Percentiles rank a stretch among this genome's conserved stretches.
Conservation (phyloP, 2,888 invertebrate species). For the Psylliodes chrysocephalus region DNA sequence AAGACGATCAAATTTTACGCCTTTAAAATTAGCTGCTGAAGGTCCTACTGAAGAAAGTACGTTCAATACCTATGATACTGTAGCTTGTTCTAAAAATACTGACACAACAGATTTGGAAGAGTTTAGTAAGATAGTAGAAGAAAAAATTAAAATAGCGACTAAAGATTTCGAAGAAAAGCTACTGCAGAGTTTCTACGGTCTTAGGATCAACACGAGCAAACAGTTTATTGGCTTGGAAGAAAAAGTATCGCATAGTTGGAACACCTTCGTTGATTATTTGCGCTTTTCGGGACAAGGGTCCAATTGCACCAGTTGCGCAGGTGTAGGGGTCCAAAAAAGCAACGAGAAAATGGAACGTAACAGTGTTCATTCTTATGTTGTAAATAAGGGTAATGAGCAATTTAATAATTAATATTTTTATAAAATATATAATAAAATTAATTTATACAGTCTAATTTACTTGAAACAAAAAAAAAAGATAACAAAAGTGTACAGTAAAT, state of each 20-base stretch:
- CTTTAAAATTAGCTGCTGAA: conserved; percentile 1
- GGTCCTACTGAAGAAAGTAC: conserved; percentile 8
- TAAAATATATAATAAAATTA: background rate
- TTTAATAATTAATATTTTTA: background rate
- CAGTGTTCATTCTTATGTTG: background rate
- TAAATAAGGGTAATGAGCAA: background rate
- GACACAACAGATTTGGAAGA: conserved; percentile 39
- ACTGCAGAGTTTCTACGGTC: conserved; percentile 45
- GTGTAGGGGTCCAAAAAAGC: background rate
- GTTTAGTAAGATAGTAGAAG: conserved; percentile 40
- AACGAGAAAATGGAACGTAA: background rate
- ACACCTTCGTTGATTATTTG: conserved; percentile 48
- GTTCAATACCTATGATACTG: background rate
- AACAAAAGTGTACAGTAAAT: too few relatives aligned
- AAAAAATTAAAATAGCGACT: conserved; percentile 34
- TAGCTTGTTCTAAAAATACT: background rate
- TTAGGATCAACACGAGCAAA: conserved; percentile 49
- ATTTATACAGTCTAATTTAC: background rate
- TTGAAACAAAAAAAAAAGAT: too few relatives aligned
- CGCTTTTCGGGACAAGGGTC: conserved; percentile 41
- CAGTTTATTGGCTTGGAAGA: conserved; percentile 51
- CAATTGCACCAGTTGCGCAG: background rate
- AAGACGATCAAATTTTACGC: conserved; percentile 11
- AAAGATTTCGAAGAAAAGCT: conserved; percentile 47
- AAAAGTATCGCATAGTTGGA: conserved; percentile 48